Percentiles rank a stretch among this genome's conserved stretches.
Conservation (phyloP, 2,797 vertebrate species). For the Chelidonichthys spinosus region DNA sequence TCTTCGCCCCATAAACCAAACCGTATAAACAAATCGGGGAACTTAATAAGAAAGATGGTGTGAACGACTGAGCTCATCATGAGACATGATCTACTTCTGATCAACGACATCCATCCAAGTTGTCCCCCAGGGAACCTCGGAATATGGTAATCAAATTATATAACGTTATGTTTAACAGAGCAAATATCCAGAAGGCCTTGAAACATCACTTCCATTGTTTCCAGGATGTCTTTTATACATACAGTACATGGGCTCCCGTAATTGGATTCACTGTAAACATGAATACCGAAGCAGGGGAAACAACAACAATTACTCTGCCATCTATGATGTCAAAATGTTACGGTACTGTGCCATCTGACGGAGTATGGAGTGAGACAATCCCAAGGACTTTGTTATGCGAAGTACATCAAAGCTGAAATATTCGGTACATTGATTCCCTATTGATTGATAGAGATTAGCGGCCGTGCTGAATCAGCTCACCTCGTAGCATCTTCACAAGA, state of each 20-base stretch:
- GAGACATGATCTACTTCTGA: constrained; percentile 67
- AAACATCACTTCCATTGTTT: constrained; percentile 62
- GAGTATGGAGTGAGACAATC: not conserved
- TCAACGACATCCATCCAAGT: constrained; percentile 59
- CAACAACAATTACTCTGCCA: constrained; percentile 17
- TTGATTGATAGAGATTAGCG: constrained; percentile 45
- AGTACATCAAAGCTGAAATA: constrained; percentile 16
- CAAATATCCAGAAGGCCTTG: constrained; percentile 73
- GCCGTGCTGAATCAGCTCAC: constrained; percentile 61
- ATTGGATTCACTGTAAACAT: constrained; percentile 67
- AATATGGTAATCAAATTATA: constrained; percentile 78
- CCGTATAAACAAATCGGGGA: constrained; percentile 11
- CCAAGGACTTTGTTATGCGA: constrained; percentile 6
- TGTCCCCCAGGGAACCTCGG: constrained; percentile 33
- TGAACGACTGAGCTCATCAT: constrained; percentile 42
- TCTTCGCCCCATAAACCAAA: constrained; percentile 24
- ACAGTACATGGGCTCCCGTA: constrained; percentile 32
- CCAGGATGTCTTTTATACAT: constrained; percentile 51
- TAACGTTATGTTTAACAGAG: constrained; percentile 74
- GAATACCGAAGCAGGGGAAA: constrained; percentile 33
- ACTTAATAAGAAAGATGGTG: constrained; percentile 46
- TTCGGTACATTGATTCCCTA: constrained; percentile 22
- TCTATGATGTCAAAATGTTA: constrained; percentile 11
- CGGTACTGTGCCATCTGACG: not conserved
- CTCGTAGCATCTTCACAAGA: constrained; percentile 33